Conservation (phyloP, 2,113 vertebrate species). For the Amphilophus citrinellus region DNA sequence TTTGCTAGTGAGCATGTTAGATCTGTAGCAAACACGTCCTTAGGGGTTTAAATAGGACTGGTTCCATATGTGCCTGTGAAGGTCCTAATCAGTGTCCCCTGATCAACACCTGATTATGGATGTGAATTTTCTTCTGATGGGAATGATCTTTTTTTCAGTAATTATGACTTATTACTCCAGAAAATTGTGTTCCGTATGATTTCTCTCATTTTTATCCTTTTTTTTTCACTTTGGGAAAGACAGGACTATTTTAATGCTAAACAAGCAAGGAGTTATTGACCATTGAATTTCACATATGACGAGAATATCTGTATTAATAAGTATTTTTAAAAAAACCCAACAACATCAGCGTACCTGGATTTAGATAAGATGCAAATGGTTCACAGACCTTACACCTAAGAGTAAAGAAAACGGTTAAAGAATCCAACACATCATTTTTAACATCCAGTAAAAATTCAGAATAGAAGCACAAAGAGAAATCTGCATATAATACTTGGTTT, state of each 20-base stretch:
- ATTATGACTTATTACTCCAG: neutral
- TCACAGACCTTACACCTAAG: neutral
- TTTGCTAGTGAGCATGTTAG: neutral
- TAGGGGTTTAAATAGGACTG: neutral
- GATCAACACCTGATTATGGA: neutral
- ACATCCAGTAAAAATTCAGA: neutral
- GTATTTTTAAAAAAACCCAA: neutral
- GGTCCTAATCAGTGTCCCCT: neutral
- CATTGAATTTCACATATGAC: neutral
- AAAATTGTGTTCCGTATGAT: neutral
- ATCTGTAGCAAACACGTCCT: too few species aligned
- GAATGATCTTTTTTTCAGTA: accelerated
- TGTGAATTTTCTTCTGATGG: neutral
- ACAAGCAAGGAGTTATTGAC: neutral
- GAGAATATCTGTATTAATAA: neutral
- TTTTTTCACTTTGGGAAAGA: neutral
- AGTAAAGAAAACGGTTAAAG: neutral
- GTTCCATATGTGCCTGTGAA: neutral
- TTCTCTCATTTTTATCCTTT: neutral
- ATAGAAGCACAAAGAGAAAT: neutral
- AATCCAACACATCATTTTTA: neutral
- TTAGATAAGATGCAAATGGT: neutral
- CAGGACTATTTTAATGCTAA: neutral
- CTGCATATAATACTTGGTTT: neutral
- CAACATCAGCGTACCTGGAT: neutral